Evolutionary conservation across 2,113 vertebrate genomes (phyloP), one percentile per base, ranked within the genome.

Genomic region (Anthoscopus minutus): DNA sequence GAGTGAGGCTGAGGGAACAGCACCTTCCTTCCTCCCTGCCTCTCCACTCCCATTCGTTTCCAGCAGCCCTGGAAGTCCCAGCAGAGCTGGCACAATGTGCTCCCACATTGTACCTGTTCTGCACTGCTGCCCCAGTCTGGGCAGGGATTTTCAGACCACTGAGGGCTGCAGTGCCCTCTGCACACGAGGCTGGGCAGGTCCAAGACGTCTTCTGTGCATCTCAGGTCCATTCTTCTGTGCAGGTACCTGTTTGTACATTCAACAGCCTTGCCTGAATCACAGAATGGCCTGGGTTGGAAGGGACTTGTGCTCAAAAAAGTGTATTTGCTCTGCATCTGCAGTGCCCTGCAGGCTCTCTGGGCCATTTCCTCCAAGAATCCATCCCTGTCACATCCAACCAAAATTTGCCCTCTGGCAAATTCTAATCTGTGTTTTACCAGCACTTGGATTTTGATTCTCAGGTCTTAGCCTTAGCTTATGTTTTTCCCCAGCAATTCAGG

Each of bases 61-160:
- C 2, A 3, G 60, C 38, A n/a, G 2, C 31, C 10, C 38, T 0
- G 0, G 7, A 54, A 53, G 7, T 9, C 13, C 58, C 31, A 4
- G 64, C 4, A 10, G 37, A 35, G 66, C 40, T 1, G 4, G 58
- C 48, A 72, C 61, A 16, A 27, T 0, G 0, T 15, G 30, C 23
- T 58, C 56, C 74, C 13, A 1, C 18, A 6, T 0, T 1, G 35
- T 2, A 45, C 18, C 47, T 1, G 0, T 8, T 65, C 69, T 35
- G 70, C 44, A 18, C 45, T 30, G 56, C 56, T 72, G 54, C 38
- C 73, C 38, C 25, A 2, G 37, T 2, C 47, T 47, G 81, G 28
- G 60, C 67, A 71, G 25, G 64, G 15, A 25, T 40, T 51, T 76
- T 54, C 33, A 67, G 18, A 44, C 9, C 33, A 6, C 0, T 10